Percentiles rank a stretch among this genome's conserved stretches.
These are phyloP conservation scores for Scomber scombrus DNA, from an alignment of 2,113 vertebrate genomes.

Conservation along the genomic window DNA sequence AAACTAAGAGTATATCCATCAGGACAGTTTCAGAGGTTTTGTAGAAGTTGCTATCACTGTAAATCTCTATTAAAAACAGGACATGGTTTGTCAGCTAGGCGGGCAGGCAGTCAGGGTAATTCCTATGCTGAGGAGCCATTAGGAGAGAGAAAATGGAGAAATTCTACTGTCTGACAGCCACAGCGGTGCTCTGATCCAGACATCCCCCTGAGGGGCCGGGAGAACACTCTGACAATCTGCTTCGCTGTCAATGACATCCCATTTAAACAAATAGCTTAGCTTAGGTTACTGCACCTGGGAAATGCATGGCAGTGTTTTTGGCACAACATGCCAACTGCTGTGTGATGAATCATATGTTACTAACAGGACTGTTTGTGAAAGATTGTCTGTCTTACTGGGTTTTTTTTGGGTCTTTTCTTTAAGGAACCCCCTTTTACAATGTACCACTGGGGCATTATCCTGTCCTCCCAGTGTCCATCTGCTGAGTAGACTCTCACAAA, in stretches of 20 bases:
- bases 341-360: conserved; percentile 62
- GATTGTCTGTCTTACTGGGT: conserved; percentile 20
- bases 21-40: conserved; percentile 32
- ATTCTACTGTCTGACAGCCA: conserved; percentile 78
- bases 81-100: conserved; percentile 60
- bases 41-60: conserved; percentile 39
- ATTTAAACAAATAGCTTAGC: conserved; percentile 80
- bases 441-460: background rate
- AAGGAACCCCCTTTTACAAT: conserved; percentile 4
- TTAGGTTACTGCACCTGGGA: conserved; percentile 65
- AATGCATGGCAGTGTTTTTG: conserved; percentile 59
- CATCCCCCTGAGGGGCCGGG: conserved; percentile 68
- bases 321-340: conserved; percentile 51
- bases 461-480: background rate
- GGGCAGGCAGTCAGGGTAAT: conserved; percentile 66
- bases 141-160: conserved; percentile 77
- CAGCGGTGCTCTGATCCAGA: conserved; percentile 73
- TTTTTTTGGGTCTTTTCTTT: background rate
- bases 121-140: conserved; percentile 71
- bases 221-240: conserved; percentile 77
- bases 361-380: conserved; percentile 40
- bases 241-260: conserved; percentile 75
- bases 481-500: background rate
- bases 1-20: conserved; percentile 9
- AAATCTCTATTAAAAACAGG: conserved; percentile 50